phyloP scores from a whole-genome alignment of 2,797 vertebrate genomes.

The Apogon hyalosoma region DNA sequence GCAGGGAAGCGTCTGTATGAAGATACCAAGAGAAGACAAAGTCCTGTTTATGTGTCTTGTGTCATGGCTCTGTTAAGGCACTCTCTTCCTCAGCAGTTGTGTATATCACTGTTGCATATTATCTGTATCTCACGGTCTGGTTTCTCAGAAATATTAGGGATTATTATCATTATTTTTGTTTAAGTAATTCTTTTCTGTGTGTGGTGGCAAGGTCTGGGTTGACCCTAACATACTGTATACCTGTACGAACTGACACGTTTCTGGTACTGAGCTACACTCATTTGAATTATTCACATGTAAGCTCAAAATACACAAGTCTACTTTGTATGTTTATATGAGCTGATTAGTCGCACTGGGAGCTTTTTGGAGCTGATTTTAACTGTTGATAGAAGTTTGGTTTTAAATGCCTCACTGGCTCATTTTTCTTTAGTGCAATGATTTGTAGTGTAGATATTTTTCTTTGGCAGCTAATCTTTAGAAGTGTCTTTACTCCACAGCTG shows the following conservation, averaged over 20 bases:
- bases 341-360: constrained; percentile 44
- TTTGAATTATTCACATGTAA: constrained; percentile 10
- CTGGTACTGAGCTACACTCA: background rate
- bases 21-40: constrained; percentile 49
- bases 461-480: constrained; percentile 77
- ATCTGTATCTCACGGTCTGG: constrained; percentile 45
- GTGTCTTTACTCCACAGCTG: constrained; percentile 57
- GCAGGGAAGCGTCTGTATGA: constrained; percentile 23
- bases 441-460: constrained; percentile 58
- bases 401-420: constrained; percentile 42
- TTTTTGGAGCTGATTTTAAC: constrained; percentile 21
- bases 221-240: constrained; percentile 24
- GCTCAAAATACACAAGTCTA: constrained; percentile 10
- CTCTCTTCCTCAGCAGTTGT: constrained; percentile 43
- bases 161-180: constrained; percentile 33
- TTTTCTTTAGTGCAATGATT: constrained; percentile 61
- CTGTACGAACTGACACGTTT: constrained; percentile 23
- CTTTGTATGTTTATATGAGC: constrained; percentile 18
- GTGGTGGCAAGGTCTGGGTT: constrained; percentile 65
- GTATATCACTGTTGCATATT: constrained; percentile 50
- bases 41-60: constrained; percentile 50
- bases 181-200: constrained; percentile 29
- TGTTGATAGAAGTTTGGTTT: constrained; percentile 26
- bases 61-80: constrained; percentile 63
- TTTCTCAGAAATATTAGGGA: constrained; percentile 41